Evolutionary conservation across 2,113 vertebrate species (phyloP).

Genomic region (Arothron firmamentum): DNA sequence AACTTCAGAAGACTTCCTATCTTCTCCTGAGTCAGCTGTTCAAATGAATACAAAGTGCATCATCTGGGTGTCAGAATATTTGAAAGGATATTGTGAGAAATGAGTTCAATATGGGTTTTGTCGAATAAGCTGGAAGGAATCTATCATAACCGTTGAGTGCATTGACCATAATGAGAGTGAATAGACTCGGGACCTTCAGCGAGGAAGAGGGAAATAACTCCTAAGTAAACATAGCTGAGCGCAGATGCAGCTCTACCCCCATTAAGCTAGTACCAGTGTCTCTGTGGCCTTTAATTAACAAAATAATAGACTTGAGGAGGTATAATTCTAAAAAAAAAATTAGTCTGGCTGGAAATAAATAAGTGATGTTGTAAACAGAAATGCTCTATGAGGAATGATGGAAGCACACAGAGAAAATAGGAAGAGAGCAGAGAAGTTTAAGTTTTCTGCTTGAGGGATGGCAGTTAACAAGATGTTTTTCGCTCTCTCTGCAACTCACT

Average conservation of each 20-base stretch:
- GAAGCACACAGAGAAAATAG: constrained; percentile 14
- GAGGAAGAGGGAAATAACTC: too few relatives aligned
- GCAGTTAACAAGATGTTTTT: constrained; percentile 46
- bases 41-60: too few relatives aligned
- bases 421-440: constrained; percentile 8
- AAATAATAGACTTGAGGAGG: too few relatives aligned
- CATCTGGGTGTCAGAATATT: neutral
- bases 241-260: too few relatives aligned
- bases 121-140: neutral
- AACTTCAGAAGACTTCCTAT: too few relatives aligned
- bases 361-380: neutral
- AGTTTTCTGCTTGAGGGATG: constrained; percentile 23
- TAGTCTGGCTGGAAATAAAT: neutral
- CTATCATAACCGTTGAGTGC: neutral
- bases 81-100: neutral
- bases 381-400: neutral
- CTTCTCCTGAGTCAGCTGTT: too few relatives aligned
- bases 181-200: neutral
- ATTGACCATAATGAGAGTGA: neutral
- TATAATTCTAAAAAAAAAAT: neutral
- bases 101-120: neutral
- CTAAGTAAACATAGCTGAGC: too few relatives aligned
- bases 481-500: constrained; percentile 48
- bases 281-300: too few relatives aligned
- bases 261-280: neutral